Evolutionary conservation across 2,797 vertebrate genomes (phyloP).

Genomic region (Gouania willdenowi): DNA sequence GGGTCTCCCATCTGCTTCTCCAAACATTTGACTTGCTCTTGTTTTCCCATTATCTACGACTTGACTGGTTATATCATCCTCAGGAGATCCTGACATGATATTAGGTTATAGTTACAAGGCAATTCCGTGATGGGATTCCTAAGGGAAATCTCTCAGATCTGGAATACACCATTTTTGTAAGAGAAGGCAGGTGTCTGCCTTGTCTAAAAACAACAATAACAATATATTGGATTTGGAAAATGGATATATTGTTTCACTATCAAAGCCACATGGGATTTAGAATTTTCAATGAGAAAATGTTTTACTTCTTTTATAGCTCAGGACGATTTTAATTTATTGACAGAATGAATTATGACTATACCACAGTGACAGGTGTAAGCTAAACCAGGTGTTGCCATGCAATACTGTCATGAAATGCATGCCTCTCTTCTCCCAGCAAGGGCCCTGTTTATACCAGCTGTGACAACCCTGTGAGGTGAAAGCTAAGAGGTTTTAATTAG

Average conservation of each 20-base stretch:
- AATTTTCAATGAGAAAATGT: constrained; percentile 59
- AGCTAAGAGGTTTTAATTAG: constrained; percentile 98
- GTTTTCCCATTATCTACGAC: constrained; percentile 56
- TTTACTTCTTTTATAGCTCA: constrained; percentile 48
- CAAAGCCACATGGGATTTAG: constrained; percentile 74
- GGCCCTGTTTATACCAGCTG: constrained; percentile 81
- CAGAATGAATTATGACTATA: constrained; percentile 86
- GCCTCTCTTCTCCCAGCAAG: constrained; percentile 74
- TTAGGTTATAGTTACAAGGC: constrained; percentile 90
- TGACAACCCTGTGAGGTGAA: constrained; percentile 82
- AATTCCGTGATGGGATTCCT: constrained; percentile 81
- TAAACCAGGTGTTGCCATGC: constrained; percentile 83
- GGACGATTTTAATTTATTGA: constrained; percentile 89
- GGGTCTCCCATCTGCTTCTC: constrained; percentile 50
- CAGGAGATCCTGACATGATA: constrained; percentile 86
- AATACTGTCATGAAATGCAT: constrained; percentile 89
- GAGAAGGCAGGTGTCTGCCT: constrained; percentile 82
- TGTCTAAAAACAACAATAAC: constrained; percentile 82
- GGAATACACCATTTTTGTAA: constrained; percentile 76
- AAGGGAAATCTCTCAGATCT: constrained; percentile 84
- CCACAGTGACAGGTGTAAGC: constrained; percentile 81
- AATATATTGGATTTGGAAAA: constrained; percentile 87
- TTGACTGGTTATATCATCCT: constrained; percentile 83
- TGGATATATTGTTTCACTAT: constrained; percentile 73
- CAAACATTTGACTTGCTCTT: constrained; percentile 43